Conservation (phyloP, 1,140 invertebrate species). For the Alviniconcha marisindica region DNA sequence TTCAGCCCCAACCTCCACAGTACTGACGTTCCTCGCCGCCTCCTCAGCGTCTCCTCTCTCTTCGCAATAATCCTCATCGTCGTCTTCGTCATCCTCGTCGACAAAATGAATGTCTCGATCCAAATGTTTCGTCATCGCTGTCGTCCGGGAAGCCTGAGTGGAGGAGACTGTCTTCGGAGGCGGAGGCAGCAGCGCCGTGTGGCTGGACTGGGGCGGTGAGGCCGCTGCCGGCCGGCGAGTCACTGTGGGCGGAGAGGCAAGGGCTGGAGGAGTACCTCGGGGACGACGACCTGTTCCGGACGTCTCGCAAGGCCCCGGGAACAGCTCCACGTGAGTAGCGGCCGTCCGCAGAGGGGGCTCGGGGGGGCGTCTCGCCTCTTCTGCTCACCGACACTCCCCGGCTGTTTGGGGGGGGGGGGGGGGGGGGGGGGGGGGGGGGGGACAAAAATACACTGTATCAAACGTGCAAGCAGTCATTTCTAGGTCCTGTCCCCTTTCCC, state of each 20-base stretch:
- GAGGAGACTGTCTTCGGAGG: neutral
- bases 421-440: neutral
- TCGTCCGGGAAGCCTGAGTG: neutral
- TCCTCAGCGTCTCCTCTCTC: neutral
- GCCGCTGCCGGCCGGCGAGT: neutral
- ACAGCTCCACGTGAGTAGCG: neutral
- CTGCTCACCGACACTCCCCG: neutral
- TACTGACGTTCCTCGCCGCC: neutral
- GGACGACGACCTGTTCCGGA: neutral
- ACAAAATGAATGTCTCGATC: too few species aligned
- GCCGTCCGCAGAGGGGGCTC: neutral
- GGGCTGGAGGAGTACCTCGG: too few species aligned
- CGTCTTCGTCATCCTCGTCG: neutral
- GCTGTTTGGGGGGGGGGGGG: neutral
- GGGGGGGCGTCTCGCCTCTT: neutral
- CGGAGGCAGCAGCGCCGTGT: neutral
- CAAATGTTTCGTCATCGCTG: constrained; percentile 3
- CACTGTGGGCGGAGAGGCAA: neutral
- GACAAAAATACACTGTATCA: neutral
- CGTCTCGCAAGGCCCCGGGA: neutral
- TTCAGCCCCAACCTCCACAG: neutral
- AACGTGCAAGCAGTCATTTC: too few species aligned
- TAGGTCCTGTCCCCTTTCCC: too few species aligned
- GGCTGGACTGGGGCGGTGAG: neutral
- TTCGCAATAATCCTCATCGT: neutral